Percentiles rank a stretch among this genome's conserved stretches.
These are phyloP conservation scores for Drosophila nr. perissopoda DNA, from an alignment of 2,888 invertebrate genomes.

Conservation along the genomic window DNA sequence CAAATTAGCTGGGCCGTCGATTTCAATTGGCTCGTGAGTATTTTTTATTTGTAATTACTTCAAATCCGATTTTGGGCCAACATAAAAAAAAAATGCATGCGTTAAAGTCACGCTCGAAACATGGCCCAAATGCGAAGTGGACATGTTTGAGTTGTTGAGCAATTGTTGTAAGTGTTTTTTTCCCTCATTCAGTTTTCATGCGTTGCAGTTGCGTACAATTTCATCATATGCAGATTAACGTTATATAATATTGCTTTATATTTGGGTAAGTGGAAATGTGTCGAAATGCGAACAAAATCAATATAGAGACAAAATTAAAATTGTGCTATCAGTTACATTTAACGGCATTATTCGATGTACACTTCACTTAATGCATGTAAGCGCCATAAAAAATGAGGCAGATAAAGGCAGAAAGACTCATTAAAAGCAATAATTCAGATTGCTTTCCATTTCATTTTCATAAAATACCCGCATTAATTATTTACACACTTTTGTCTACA, in stretches of 20 bases:
- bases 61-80: slow-evolving; percentile 23
- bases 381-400: background rate
- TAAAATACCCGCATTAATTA: background rate
- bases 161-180: slow-evolving; percentile 30
- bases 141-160: slow-evolving; percentile 26
- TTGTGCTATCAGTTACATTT: background rate
- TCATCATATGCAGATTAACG: slow-evolving; percentile 9
- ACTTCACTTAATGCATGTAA: background rate
- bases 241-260: slow-evolving; percentile 8
- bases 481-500: background rate
- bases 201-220: slow-evolving; percentile 11
- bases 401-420: background rate
- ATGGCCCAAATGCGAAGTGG: slow-evolving; percentile 16
- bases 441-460: background rate
- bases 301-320: background rate
- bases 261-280: background rate
- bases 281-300: background rate
- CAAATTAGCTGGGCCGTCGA: slow-evolving; percentile 36
- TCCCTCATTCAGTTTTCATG: background rate
- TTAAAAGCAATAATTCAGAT: background rate
- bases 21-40: slow-evolving; percentile 8
- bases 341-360: background rate
- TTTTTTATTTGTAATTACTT: slow-evolving; percentile 8
- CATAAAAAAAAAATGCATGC: slow-evolving; percentile 26
- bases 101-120: slow-evolving; percentile 21